phyloP scores from a whole-genome alignment of 2,888 invertebrate species.

The Dusona sp. region DNA sequence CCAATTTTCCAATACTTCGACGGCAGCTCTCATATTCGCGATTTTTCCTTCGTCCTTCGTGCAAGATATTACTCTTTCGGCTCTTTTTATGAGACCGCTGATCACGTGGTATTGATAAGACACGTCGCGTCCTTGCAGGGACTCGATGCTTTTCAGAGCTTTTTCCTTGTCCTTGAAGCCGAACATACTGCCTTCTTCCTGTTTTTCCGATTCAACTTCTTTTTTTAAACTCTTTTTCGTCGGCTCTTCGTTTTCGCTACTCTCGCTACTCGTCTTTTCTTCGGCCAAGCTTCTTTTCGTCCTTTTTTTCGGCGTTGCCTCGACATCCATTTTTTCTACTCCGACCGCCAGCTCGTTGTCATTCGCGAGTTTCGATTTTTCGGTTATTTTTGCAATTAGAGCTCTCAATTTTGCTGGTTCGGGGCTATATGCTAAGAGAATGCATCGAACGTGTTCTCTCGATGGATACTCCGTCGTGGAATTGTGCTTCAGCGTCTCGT shows the following conservation, averaged over 20 bases:
- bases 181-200: slow-evolving; percentile 86
- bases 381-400: slow-evolving; percentile 68
- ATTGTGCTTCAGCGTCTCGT: slow-evolving; percentile 83
- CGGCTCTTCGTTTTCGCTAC: slow-evolving; percentile 68
- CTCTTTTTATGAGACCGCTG: slow-evolving; percentile 89
- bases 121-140: slow-evolving; percentile 90
- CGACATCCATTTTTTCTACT: slow-evolving; percentile 50
- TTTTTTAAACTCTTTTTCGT: slow-evolving; percentile 76
- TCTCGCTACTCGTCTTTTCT: slow-evolving; percentile 31
- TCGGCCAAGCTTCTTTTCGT: not conserved
- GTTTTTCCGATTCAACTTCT: slow-evolving; percentile 81
- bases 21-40: slow-evolving; percentile 90
- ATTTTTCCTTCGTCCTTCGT: slow-evolving; percentile 92
- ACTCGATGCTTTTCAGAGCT: slow-evolving; percentile 89
- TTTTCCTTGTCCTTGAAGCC: slow-evolving; percentile 93
- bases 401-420: slow-evolving; percentile 85
- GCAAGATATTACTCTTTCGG: slow-evolving; percentile 90
- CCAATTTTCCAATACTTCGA: slow-evolving; percentile 90
- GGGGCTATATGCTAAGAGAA: slow-evolving; percentile 92
- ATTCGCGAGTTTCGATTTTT: slow-evolving; percentile 60
- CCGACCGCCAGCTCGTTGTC: slow-evolving; percentile 59
- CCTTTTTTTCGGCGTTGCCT: slow-evolving; percentile 26
- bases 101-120: slow-evolving; percentile 91
- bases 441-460: slow-evolving; percentile 88
- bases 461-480: slow-evolving; percentile 87